A percentile compares a stretch with the other conserved stretches of the same genome.
phyloP scores from a whole-genome alignment of 2,113 vertebrate species.

The Archocentrus centrarchus region DNA sequence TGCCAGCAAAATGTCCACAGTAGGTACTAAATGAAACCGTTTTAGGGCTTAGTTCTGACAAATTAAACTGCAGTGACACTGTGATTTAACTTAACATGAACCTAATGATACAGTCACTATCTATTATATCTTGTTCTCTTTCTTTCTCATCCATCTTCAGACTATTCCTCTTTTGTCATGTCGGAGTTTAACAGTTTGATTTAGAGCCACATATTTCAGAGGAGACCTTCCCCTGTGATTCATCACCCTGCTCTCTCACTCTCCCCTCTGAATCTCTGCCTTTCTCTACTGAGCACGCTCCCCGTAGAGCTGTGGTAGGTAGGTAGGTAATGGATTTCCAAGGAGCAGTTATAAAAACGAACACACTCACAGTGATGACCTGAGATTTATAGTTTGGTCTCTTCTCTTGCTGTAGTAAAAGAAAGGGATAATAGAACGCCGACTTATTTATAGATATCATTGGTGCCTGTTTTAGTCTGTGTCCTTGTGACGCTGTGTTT shows the following conservation, averaged over 20 bases:
- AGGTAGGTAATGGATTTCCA: slow-evolving; percentile 33
- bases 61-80: neutral
- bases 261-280: neutral
- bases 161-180: slow-evolving; percentile 21
- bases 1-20: neutral
- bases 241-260: slow-evolving; percentile 17
- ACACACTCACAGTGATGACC: slow-evolving; percentile 31
- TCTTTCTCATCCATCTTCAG: slow-evolving; percentile 19
- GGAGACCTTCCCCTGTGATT: slow-evolving; percentile 34
- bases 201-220: slow-evolving; percentile 42
- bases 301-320: neutral
- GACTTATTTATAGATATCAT: slow-evolving; percentile 3
- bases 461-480: neutral
- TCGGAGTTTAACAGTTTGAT: slow-evolving; percentile 49
- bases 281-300: slow-evolving; percentile 19
- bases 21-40: neutral
- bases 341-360: slow-evolving; percentile 35
- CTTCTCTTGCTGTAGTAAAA: neutral
- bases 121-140: neutral
- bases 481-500: neutral
- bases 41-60: neutral
- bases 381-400: slow-evolving; percentile 29
- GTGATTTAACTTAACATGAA: slow-evolving; percentile 3
- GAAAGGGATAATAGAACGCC: slow-evolving; percentile 4
- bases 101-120: neutral